Evolutionary conservation across 30 jellyfish, hydroid and myxozoan species (phyloP).

Genomic region (Hydractinia symbiolongicarpus): DNA sequence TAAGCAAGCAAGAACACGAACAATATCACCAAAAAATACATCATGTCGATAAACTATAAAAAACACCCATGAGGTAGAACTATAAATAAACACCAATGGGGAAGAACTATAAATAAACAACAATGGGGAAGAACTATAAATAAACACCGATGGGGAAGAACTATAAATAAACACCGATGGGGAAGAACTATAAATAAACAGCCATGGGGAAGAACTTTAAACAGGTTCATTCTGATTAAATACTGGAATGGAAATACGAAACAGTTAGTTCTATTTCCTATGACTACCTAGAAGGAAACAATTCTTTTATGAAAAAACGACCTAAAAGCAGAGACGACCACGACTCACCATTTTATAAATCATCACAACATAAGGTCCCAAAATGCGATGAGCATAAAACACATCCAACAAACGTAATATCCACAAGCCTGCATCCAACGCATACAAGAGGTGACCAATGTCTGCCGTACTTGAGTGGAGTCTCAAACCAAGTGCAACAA

Average conservation of each 20-base stretch:
- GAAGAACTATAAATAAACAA: not conserved
- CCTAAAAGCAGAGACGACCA: too few species aligned
- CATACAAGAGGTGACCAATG: conserved; percentile 62
- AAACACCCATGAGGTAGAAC: not conserved
- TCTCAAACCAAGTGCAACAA: conserved; percentile 61
- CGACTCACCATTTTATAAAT: conserved; percentile 73
- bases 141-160: not conserved
- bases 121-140: not conserved
- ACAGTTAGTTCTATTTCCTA: too few species aligned
- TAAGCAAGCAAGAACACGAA: conserved; percentile 86
- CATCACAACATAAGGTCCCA: conserved; percentile 97
- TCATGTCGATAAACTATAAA: conserved; percentile 68
- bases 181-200: not conserved
- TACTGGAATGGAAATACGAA: too few species aligned
- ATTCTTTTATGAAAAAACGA: too few species aligned
- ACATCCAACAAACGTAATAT: conserved; percentile 69
- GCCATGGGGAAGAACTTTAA: not conserved
- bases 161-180: not conserved
- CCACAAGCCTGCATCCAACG: conserved; percentile 86
- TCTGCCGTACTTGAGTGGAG: conserved; percentile 27
- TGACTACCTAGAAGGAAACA: too few species aligned
- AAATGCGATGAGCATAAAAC: conserved; percentile 63
- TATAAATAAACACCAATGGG: not conserved
- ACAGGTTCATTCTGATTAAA: not conserved
- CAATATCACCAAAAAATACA: conserved; percentile 74